Evolutionary conservation across 2,888 invertebrate species (phyloP).

Genomic region (Yponomeuta cagnagella): DNA sequence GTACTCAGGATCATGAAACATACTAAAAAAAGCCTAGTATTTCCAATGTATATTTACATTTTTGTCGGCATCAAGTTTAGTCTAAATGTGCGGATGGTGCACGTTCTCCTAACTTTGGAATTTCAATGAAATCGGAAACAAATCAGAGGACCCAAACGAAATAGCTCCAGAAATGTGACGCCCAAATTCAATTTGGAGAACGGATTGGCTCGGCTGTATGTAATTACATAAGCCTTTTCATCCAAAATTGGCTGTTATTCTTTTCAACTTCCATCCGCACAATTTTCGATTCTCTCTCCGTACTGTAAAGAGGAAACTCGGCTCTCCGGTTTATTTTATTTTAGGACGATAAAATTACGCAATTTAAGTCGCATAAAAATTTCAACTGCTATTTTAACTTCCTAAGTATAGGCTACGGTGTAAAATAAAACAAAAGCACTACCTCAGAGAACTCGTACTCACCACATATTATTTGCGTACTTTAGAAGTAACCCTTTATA

Average conservation of each 20-base stretch:
- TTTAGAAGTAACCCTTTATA: too few species aligned
- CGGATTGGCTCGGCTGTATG: constrained; percentile 2
- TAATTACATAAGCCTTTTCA: constrained; percentile 2
- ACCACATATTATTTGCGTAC: too few species aligned
- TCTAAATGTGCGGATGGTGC: too few species aligned
- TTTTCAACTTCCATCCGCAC: background rate
- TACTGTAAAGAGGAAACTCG: background rate
- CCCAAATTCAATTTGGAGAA: constrained; percentile 1
- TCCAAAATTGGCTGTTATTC: background rate
- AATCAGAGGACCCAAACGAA: background rate
- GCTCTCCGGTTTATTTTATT: background rate
- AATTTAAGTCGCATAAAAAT: background rate
- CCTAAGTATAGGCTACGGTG: background rate
- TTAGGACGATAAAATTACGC: background rate
- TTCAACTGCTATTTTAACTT: background rate
- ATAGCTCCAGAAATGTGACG: background rate
- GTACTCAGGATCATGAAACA: too few species aligned
- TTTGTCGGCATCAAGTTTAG: too few species aligned
- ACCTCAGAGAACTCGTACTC: too few species aligned
- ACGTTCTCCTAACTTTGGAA: background rate
- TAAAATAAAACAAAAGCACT: background rate
- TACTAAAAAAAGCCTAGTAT: too few species aligned
- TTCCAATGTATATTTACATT: too few species aligned
- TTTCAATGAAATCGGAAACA: background rate
- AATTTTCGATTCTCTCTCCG: background rate